These are phyloP conservation scores for Cydia pomonella DNA, from an alignment of 1,140 invertebrate species.

Conservation along the genomic window DNA sequence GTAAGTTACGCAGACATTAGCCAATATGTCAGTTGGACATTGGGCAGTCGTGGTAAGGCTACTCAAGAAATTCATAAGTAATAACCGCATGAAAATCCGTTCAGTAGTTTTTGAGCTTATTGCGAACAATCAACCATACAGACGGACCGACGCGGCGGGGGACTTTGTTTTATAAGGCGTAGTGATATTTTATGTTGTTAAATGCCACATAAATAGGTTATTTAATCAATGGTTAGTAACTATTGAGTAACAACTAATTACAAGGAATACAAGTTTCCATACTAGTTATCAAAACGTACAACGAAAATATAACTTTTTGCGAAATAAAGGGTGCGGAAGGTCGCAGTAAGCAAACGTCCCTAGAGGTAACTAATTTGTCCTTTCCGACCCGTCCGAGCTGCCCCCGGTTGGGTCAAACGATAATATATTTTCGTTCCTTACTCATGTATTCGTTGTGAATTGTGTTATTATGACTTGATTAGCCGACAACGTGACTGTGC, in stretches of 20 bases:
- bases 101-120: too few species aligned
- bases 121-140: too few species aligned
- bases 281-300: background rate
- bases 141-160: too few species aligned
- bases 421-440: slow-evolving; percentile 31
- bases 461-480: slow-evolving; percentile 10
- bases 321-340: slow-evolving; percentile 12
- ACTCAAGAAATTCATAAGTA: too few species aligned
- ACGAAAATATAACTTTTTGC: slow-evolving; percentile 17
- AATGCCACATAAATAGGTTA: too few species aligned
- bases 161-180: too few species aligned
- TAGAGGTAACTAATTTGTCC: slow-evolving; percentile 27
- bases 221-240: too few species aligned
- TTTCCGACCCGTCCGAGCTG: slow-evolving; percentile 9
- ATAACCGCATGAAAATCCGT: too few species aligned
- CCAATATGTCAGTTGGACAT: too few species aligned
- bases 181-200: too few species aligned
- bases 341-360: slow-evolving; percentile 22
- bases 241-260: background rate
- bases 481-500: background rate
- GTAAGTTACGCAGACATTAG: too few species aligned
- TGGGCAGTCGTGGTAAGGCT: too few species aligned
- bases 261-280: background rate
- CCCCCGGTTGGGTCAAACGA: slow-evolving; percentile 9
- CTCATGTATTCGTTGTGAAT: slow-evolving; percentile 12